phyloP scores from a whole-genome alignment of 2,797 vertebrate genomes.

The Neosilurus hyrtlii region DNA sequence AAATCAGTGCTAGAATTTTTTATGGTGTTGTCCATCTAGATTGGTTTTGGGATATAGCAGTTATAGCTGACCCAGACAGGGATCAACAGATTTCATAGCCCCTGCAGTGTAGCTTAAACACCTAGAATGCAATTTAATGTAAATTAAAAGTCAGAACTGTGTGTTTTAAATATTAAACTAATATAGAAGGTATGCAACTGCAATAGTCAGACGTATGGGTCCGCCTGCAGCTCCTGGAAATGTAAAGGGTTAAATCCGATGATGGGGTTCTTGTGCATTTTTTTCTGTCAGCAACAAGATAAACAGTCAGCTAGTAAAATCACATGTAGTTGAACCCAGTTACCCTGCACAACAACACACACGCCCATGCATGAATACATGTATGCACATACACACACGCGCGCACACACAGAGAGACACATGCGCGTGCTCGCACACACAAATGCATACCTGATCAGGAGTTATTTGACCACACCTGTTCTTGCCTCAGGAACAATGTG shows the following conservation, averaged over 20 bases:
- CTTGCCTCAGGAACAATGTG: slow-evolving; percentile 44
- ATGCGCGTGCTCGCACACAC: too few relatives aligned
- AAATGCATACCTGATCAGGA: slow-evolving; percentile 35
- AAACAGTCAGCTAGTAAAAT: neutral
- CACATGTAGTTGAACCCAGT: slow-evolving; percentile 10
- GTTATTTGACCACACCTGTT: slow-evolving; percentile 41
- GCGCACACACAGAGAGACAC: too few relatives aligned
- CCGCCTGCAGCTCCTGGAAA: too few relatives aligned
- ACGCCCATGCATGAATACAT: neutral
- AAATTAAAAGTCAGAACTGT: neutral
- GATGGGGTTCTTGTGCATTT: neutral
- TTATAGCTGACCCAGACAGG: slow-evolving; percentile 5
- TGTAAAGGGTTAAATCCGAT: neutral
- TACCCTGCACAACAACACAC: slow-evolving; percentile 13
- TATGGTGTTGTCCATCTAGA: slow-evolving; percentile 29
- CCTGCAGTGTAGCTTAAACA: neutral
- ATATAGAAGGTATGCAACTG: neutral
- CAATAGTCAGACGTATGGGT: too few relatives aligned
- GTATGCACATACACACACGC: neutral
- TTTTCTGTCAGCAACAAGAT: neutral
- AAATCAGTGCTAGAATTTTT: slow-evolving; percentile 20
- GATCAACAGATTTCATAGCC: slow-evolving; percentile 11
- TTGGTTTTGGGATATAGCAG: slow-evolving; percentile 21
- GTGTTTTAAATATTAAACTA: neutral
- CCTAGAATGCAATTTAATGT: neutral